Base-by-base conservation (phyloP, 64 coral and sea anemone genomes). In the Pocillopora damicornis region DNA sequence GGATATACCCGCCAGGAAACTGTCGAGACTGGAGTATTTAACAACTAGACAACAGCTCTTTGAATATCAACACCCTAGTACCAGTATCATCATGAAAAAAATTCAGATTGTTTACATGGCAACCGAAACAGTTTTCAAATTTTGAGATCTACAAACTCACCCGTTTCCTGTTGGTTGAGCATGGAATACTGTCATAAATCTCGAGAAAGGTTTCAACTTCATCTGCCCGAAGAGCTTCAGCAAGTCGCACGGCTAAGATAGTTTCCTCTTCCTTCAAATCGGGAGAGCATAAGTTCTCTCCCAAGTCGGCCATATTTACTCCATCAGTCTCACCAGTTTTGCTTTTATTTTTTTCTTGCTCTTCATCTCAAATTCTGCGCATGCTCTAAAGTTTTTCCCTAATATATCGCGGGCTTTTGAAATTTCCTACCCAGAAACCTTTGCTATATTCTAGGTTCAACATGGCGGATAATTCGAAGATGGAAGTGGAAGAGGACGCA, bases 381-480 rank as follows among this genome's bases (percentile, higher is more conserved):
- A 85, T 90, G 75, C 60, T 75, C 80, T 13, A 3, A 11, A 11
- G 15, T 15, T 25, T 20, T 11, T 13, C 16, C 42, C 13, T 15
- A 15, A 57, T 57, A 37, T 36, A 79, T 61, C 34, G 37, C 75
- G 9, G 51, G 64, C 36, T 22, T 26, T 57, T 16, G 8, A 25
- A 35, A 2, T 16, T 80, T 1, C 20, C 59, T 78, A 83, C 94
- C 94, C 94, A 97, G 0, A 75, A 88, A 73, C 34, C 94, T 76
- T 63, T 67, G 73, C 16, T 75, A 65, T 58, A 15, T 11, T 26
- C 20, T 13, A 61, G 35, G 80, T 92, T 35, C 88, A 99, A 99
- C 66, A 99, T 99, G 97, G 97, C 93, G 97, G 97, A 99, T 82
- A 90, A 94, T 85, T 89, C 76, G 79, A 89, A 93, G 77, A 93